These are phyloP conservation scores for Megathymus violae DNA, from an alignment of 1,140 invertebrate species.

Conservation along the genomic window DNA sequence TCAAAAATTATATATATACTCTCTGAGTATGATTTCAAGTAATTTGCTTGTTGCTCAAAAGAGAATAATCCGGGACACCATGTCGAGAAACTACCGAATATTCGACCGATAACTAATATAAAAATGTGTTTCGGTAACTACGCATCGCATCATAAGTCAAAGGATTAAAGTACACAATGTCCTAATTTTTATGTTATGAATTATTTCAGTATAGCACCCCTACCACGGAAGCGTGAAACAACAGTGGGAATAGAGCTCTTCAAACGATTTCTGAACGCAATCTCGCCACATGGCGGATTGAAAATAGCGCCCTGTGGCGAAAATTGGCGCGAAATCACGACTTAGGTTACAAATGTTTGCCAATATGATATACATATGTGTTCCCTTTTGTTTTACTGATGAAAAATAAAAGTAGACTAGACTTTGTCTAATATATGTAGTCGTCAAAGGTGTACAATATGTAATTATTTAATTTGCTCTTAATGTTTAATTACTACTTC, in stretches of 20 bases:
- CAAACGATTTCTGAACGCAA: conserved; percentile 47
- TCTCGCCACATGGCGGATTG: conserved; percentile 61
- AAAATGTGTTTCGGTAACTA: not conserved
- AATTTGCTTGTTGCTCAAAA: not conserved
- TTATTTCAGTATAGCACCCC: conserved; percentile 42
- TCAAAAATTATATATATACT: not conserved
- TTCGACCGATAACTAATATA: conserved; percentile 7
- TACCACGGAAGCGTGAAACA: conserved; percentile 57
- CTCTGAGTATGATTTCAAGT: not conserved
- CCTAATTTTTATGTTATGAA: not conserved
- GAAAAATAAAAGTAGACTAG: too few relatives aligned
- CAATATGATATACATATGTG: conserved; percentile 12
- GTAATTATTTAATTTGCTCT: too few relatives aligned
- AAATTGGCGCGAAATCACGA: conserved; percentile 48
- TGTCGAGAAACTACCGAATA: conserved; percentile 19
- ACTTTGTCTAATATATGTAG: too few relatives aligned
- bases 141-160: not conserved
- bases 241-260: conserved; percentile 11
- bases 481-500: too few relatives aligned
- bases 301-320: conserved; percentile 56
- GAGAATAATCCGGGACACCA: conserved; percentile 25
- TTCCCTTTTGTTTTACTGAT: conserved; percentile 3
- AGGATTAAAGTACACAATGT: not conserved
- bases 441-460: too few relatives aligned
- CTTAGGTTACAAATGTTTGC: conserved; percentile 14